These are phyloP conservation scores for Panzeria rudis DNA, from an alignment of 2,888 invertebrate species.

Conservation along the genomic window DNA sequence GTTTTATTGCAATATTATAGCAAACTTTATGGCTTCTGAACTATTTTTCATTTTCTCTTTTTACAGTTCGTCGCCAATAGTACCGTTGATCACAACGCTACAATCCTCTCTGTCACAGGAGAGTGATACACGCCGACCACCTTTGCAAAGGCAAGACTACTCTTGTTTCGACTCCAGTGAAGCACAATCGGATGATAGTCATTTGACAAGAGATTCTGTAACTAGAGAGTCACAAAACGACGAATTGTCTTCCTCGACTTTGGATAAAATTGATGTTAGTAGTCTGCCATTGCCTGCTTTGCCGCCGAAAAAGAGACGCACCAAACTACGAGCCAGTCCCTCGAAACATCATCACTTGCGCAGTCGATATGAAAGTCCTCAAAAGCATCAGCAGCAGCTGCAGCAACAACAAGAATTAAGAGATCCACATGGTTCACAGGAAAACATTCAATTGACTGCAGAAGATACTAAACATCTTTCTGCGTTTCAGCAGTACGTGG, in stretches of 20 bases:
- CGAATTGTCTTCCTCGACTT: slow-evolving; percentile 80
- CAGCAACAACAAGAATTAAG: slow-evolving; percentile 59
- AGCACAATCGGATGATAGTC: slow-evolving; percentile 82
- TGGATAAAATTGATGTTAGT: slow-evolving; percentile 82
- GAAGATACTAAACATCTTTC: slow-evolving; percentile 73
- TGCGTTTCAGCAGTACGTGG: slow-evolving; percentile 80
- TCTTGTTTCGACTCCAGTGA: slow-evolving; percentile 81
- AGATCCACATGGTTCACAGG: slow-evolving; percentile 52
- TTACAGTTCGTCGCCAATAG: slow-evolving; percentile 60
- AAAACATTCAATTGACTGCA: slow-evolving; percentile 27
- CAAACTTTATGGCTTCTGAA: neutral
- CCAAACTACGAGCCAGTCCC: slow-evolving; percentile 79
- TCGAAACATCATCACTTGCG: slow-evolving; percentile 75
- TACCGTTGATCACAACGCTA: slow-evolving; percentile 66
- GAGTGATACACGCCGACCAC: slow-evolving; percentile 70
- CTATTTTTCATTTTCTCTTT: slow-evolving; percentile 3
- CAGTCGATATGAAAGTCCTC: slow-evolving; percentile 63
- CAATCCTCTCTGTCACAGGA: slow-evolving; percentile 60
- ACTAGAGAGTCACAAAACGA: slow-evolving; percentile 82
- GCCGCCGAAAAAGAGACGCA: slow-evolving; percentile 82
- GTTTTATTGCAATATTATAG: neutral
- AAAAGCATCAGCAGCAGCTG: slow-evolving; percentile 63
- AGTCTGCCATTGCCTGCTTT: slow-evolving; percentile 82
- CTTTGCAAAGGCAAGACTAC: slow-evolving; percentile 78
- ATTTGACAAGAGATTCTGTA: slow-evolving; percentile 80